Evolutionary conservation across 2,113 vertebrate genomes (phyloP).

Genomic region (Clarias batrachus): DNA sequence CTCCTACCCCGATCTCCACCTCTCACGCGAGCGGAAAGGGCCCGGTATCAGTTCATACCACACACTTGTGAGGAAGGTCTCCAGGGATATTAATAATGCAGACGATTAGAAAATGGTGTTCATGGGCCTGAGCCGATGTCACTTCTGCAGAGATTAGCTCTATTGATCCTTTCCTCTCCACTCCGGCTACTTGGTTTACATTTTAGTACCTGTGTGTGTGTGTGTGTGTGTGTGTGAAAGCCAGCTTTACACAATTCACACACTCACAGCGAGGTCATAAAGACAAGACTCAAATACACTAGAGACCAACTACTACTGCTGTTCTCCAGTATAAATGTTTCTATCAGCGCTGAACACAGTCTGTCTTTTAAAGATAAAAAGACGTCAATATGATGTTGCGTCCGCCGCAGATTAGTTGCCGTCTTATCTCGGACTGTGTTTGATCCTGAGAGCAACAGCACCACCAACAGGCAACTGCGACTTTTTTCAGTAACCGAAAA

Average conservation of each 20-base stretch:
- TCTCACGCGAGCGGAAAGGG: conserved; percentile 26
- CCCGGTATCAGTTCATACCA: conserved; percentile 47
- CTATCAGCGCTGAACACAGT: neutral
- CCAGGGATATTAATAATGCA: conserved; percentile 55
- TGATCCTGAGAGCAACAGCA: neutral
- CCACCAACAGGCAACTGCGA: neutral
- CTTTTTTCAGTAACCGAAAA: neutral
- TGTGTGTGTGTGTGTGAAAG: conserved; percentile 14
- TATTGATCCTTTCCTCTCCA: conserved; percentile 53
- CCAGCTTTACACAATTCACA: conserved; percentile 38
- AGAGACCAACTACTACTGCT: neutral
- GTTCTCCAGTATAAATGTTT: neutral
- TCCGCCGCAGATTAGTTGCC: neutral
- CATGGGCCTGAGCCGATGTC: conserved; percentile 46
- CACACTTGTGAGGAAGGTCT: conserved; percentile 38
- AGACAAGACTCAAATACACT: conserved; percentile 36
- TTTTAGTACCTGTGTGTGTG: conserved; percentile 37
- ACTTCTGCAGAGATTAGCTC: conserved; percentile 55
- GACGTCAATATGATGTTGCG: neutral
- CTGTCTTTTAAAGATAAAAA: conserved; percentile 7
- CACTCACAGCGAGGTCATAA: conserved; percentile 40
- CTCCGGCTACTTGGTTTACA: conserved; percentile 35
- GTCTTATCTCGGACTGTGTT: neutral
- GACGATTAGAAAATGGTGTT: conserved; percentile 46
- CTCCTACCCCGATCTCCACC: conserved; percentile 64